Evolutionary conservation across 2,888 invertebrate species (phyloP).

Genomic region (Melinaea marsaeus): DNA sequence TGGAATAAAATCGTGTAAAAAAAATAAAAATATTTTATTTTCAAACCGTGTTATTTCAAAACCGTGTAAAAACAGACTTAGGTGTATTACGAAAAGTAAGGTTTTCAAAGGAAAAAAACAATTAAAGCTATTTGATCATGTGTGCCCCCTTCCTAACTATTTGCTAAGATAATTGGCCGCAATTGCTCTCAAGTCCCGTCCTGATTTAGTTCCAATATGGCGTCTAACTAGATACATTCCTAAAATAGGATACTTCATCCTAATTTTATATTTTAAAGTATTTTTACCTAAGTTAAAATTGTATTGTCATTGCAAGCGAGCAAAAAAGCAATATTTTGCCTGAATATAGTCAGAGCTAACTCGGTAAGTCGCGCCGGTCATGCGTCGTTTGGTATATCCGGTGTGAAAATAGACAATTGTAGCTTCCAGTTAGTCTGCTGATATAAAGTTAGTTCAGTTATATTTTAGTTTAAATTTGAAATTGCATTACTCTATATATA

Average conservation of each 20-base stretch:
- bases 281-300: too few relatives aligned
- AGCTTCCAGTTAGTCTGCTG: conserved; percentile 13
- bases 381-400: conserved; percentile 28
- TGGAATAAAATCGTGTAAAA: too few relatives aligned
- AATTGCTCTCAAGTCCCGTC: conserved; percentile 51
- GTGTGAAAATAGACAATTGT: conserved; percentile 31
- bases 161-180: conserved; percentile 57
- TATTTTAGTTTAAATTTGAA: too few relatives aligned
- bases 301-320: too few relatives aligned
- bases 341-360: background rate
- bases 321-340: background rate
- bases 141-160: conserved; percentile 33
- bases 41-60: too few relatives aligned
- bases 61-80: too few relatives aligned
- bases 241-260: conserved; percentile 1
- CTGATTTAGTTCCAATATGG: conserved; percentile 51
- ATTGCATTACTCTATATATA: too few relatives aligned
- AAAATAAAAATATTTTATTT: too few relatives aligned
- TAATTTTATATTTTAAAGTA: background rate
- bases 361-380: conserved; percentile 11
- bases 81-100: too few relatives aligned
- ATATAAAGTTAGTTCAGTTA: background rate
- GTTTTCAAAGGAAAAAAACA: too few relatives aligned
- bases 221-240: conserved; percentile 39
- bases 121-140: background rate